These are phyloP conservation scores for Dilophus febrilis DNA, from an alignment of 2,888 invertebrate species.

Conservation along the genomic window DNA sequence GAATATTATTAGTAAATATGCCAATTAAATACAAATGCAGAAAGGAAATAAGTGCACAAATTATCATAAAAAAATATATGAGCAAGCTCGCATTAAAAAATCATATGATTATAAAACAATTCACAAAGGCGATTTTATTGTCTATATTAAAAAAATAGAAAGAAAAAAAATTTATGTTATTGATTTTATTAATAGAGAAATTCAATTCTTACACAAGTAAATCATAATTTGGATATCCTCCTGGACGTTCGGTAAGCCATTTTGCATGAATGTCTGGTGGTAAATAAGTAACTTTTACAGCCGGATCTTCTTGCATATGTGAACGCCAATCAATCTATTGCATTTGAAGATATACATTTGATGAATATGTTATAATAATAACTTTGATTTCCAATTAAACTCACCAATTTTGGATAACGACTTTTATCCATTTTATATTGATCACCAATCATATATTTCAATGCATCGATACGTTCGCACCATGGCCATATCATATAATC, in stretches of 20 bases:
- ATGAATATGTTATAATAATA: conserved; percentile 11
- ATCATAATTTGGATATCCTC: conserved; percentile 54
- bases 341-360: too few relatives aligned
- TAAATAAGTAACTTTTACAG: conserved; percentile 47
- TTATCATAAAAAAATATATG: too few relatives aligned
- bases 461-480: conserved; percentile 42
- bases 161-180: too few relatives aligned
- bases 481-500: conserved; percentile 80
- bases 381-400: neutral
- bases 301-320: conserved; percentile 49
- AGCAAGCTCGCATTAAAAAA: too few relatives aligned
- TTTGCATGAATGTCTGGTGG: conserved; percentile 54
- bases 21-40: too few relatives aligned
- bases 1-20: too few relatives aligned
- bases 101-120: too few relatives aligned
- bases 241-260: conserved; percentile 44
- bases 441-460: conserved; percentile 41
- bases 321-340: conserved; percentile 47
- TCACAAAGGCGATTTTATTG: too few relatives aligned
- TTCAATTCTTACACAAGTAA: conserved; percentile 28
- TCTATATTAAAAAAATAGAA: too few relatives aligned
- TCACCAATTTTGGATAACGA: conserved; percentile 48
- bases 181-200: too few relatives aligned
- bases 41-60: too few relatives aligned
- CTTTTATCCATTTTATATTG: conserved; percentile 46